These are phyloP conservation scores for Echeneis naucrates DNA, from an alignment of 2,797 vertebrate genomes.

Conservation along the genomic window DNA sequence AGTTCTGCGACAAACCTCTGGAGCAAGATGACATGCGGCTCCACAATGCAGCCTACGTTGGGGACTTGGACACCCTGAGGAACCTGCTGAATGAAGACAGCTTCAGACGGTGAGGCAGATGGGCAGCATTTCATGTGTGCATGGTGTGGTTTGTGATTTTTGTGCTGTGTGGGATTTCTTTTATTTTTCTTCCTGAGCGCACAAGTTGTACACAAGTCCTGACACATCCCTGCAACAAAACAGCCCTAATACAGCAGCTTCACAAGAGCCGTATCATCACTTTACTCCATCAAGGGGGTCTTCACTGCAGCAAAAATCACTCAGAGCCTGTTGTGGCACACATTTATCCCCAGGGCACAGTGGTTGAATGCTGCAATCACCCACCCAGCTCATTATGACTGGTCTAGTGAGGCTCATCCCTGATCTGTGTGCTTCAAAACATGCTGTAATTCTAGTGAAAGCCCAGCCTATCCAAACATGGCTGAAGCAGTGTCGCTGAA, in stretches of 20 bases:
- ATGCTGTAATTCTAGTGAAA: too few species aligned
- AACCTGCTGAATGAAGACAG: conserved; percentile 89
- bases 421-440: conserved; percentile 26
- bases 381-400: conserved; percentile 31
- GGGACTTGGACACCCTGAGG: conserved; percentile 91
- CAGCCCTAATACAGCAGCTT: not conserved
- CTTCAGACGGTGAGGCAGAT: conserved; percentile 87
- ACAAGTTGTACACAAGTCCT: not conserved
- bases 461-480: not conserved
- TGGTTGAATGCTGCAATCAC: conserved; percentile 24
- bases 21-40: conserved; percentile 92
- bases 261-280: not conserved
- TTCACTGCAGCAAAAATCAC: too few species aligned
- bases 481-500: not conserved
- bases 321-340: not conserved
- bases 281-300: not conserved
- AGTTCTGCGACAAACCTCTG: conserved; percentile 92
- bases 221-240: conserved; percentile 13
- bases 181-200: conserved; percentile 12
- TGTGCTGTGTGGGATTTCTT: conserved; percentile 21
- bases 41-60: conserved; percentile 93
- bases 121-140: conserved; percentile 23
- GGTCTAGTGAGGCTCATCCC: conserved; percentile 19
- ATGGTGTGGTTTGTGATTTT: conserved; percentile 42
- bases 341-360: conserved; percentile 20